Evolutionary conservation across 2,797 vertebrate genomes (phyloP).

Genomic region (Spondyliosoma cantharus): DNA sequence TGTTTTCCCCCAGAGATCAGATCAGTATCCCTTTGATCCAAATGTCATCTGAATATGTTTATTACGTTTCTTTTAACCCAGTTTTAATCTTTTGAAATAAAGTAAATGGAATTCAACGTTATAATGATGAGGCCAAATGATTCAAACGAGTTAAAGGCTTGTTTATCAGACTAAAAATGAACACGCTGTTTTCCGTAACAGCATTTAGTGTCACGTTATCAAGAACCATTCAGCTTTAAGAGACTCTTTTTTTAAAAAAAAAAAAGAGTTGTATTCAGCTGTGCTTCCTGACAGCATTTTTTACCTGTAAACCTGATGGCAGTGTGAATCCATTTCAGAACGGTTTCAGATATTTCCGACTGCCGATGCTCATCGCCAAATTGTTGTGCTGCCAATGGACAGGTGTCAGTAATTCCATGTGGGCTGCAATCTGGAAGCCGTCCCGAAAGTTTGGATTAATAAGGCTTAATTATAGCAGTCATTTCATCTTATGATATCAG

Average conservation of each 20-base stretch:
- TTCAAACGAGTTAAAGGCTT: neutral
- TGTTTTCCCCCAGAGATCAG: neutral
- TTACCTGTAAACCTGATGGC: conserved; percentile 25
- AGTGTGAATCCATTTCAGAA: conserved; percentile 21
- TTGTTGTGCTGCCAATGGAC: conserved; percentile 18
- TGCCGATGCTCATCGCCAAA: conserved; percentile 26
- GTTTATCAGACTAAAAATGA: neutral
- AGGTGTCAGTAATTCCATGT: conserved; percentile 39
- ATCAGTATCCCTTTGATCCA: neutral
- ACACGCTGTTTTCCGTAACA: neutral
- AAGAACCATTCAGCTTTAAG: conserved; percentile 26
- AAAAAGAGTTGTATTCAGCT: conserved; percentile 11
- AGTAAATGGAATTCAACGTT: neutral
- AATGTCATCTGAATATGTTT: neutral
- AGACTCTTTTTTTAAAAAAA: neutral
- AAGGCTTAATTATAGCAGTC: conserved; percentile 31
- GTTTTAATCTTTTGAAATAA: conserved; percentile 14
- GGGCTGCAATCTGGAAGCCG: conserved; percentile 29
- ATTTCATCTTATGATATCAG: conserved; percentile 24
- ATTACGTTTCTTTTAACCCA: neutral
- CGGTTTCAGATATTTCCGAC: neutral
- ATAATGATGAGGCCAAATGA: neutral
- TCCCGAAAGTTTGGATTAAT: conserved; percentile 44
- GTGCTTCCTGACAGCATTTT: conserved; percentile 13
- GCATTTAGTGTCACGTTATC: neutral